Evolutionary conservation across 2,888 invertebrate genomes (phyloP).

Genomic region (Stenolophus ochropezus): DNA sequence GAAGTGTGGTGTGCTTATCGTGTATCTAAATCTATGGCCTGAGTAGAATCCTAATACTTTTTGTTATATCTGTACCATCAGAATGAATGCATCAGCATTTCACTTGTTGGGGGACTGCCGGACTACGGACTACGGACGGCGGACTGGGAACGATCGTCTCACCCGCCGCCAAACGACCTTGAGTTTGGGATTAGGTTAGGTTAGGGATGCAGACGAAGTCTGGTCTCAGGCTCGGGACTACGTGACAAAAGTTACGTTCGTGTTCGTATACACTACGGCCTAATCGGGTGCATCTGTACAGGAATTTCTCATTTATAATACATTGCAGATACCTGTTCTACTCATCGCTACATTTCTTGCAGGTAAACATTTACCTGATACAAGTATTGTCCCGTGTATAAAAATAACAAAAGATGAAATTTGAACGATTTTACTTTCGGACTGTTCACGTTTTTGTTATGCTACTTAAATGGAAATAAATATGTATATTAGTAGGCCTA

Average conservation of each 20-base stretch:
- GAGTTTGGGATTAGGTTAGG: slow-evolving; percentile 8
- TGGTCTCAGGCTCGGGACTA: not conserved
- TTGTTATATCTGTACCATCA: not conserved
- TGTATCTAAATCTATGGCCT: not conserved
- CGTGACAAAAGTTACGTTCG: slow-evolving; percentile 2
- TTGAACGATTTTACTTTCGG: not conserved
- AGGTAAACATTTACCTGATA: not conserved
- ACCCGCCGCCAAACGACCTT: not conserved
- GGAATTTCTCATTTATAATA: slow-evolving; percentile 21
- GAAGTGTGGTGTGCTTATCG: not conserved
- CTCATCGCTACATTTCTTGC: not conserved
- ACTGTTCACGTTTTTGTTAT: not conserved
- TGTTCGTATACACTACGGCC: not conserved
- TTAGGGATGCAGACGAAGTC: slow-evolving; percentile 9
- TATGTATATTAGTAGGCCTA: not conserved
- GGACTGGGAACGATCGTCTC: not conserved
- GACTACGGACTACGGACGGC: not conserved
- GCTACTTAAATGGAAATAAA: not conserved
- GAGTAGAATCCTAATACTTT: not conserved
- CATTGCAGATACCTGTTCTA: slow-evolving; percentile 4
- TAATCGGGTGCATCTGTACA: slow-evolving; percentile 15
- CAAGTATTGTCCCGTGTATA: not conserved
- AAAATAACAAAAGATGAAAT: not conserved
- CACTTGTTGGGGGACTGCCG: not conserved
- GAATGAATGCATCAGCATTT: not conserved